Percentiles rank a stretch among this genome's conserved stretches.
phyloP scores from a whole-genome alignment of 2,113 vertebrate genomes.

The Coryphaenoides rupestris region DNA sequence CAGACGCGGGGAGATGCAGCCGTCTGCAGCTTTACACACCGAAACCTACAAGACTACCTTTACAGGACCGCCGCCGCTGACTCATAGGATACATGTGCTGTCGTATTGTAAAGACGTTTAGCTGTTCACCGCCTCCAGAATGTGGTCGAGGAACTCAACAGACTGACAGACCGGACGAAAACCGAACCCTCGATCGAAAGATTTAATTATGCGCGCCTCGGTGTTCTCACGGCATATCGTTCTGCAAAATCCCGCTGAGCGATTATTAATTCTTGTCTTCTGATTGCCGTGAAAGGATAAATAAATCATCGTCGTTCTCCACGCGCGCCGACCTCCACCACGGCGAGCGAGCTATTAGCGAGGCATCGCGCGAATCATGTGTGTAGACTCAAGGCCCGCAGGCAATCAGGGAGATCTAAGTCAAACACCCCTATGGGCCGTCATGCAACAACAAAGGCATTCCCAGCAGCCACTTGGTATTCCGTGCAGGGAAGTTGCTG shows the following conservation, averaged over 20 bases:
- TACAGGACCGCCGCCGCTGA: no score
- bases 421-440: slow-evolving; percentile 72
- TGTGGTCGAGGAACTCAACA: no score
- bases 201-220: no score
- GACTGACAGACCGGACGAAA: no score
- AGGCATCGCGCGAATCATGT: slow-evolving; percentile 27
- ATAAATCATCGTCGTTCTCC: background rate
- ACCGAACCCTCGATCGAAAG: no score
- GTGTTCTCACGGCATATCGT: background rate
- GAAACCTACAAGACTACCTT: no score
- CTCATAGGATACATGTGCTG: no score
- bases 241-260: background rate
- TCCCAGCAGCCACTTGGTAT: slow-evolving; percentile 68
- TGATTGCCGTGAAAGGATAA: slow-evolving; percentile 22
- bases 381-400: slow-evolving; percentile 42
- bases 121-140: no score
- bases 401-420: slow-evolving; percentile 67
- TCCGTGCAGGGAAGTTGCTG: slow-evolving; percentile 58
- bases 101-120: no score
- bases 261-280: slow-evolving; percentile 28
- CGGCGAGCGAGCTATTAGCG: slow-evolving; percentile 27
- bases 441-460: slow-evolving; percentile 65
- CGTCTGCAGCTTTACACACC: background rate
- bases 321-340: slow-evolving; percentile 26
- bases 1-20: slow-evolving; percentile 6